These are phyloP conservation scores for Thyatira batis DNA, from an alignment of 2,888 invertebrate genomes.

Conservation along the genomic window DNA sequence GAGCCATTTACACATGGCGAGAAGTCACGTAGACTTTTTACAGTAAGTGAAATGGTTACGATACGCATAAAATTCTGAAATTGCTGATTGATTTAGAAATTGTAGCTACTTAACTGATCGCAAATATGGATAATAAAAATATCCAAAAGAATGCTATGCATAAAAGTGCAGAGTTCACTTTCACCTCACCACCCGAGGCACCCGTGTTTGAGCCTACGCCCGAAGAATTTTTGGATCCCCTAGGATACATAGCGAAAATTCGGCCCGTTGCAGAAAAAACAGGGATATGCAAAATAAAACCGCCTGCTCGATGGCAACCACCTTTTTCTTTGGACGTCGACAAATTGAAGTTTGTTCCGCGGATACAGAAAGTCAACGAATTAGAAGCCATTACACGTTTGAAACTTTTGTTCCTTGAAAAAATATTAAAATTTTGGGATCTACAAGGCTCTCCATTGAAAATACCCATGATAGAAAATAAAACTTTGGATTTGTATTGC, in stretches of 20 bases:
- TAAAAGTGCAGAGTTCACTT: slow-evolving; percentile 76
- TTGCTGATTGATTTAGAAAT: slow-evolving; percentile 13
- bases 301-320: slow-evolving; percentile 89
- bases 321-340: slow-evolving; percentile 90
- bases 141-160: slow-evolving; percentile 81
- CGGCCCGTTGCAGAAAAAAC: slow-evolving; percentile 86
- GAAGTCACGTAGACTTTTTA: slow-evolving; percentile 76
- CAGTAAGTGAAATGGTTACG: slow-evolving; percentile 31
- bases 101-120: slow-evolving; percentile 2
- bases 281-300: slow-evolving; percentile 90
- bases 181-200: slow-evolving; percentile 83
- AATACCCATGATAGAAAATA: slow-evolving; percentile 87
- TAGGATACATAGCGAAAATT: slow-evolving; percentile 88
- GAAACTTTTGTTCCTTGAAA: slow-evolving; percentile 87
- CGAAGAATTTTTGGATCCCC: slow-evolving; percentile 88
- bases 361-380: slow-evolving; percentile 80
- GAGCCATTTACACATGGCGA: slow-evolving; percentile 80
- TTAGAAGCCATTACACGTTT: slow-evolving; percentile 87
- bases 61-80: slow-evolving; percentile 22
- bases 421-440: slow-evolving; percentile 89
- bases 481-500: slow-evolving; percentile 86
- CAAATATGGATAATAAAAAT: slow-evolving; percentile 73
- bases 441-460: slow-evolving; percentile 85
- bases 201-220: slow-evolving; percentile 87
- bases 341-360: slow-evolving; percentile 79